Percentiles rank a stretch among this genome's conserved stretches.
Conservation (phyloP, 2,797 vertebrate genomes). For the Eulemur coronatus region DNA sequence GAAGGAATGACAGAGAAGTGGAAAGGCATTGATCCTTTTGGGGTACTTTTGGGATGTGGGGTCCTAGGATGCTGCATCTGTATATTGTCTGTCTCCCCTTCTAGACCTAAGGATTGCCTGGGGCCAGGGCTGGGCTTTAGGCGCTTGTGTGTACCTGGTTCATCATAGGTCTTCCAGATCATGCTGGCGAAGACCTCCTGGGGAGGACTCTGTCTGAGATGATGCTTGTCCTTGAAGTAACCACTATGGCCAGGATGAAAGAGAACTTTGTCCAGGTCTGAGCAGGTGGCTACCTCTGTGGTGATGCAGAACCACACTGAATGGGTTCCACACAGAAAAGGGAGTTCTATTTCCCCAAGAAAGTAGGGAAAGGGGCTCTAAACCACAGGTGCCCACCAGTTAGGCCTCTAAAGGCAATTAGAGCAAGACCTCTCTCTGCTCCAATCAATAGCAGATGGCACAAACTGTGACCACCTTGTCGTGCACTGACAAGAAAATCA, state of each 20-base stretch:
- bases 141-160: background rate
- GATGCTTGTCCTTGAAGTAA: background rate
- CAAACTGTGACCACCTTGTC: background rate
- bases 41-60: background rate
- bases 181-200: background rate
- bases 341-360: background rate
- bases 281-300: background rate
- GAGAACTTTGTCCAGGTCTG: background rate
- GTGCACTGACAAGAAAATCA: constrained; percentile 7
- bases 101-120: background rate
- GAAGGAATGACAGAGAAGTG: background rate
- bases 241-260: background rate
- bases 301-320: background rate
- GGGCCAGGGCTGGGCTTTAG: background rate
- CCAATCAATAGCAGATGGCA: background rate
- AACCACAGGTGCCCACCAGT: background rate
- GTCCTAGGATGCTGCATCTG: background rate
- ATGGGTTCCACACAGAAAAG: background rate
- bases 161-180: background rate
- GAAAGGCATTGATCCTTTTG: background rate
- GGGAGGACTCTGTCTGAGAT: background rate
- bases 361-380: background rate
- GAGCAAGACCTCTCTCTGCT: background rate
- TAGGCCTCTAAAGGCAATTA: background rate
- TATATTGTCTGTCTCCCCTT: background rate